These are phyloP conservation scores for Napeogenes inachia DNA, from an alignment of 2,888 invertebrate genomes.

Conservation along the genomic window DNA sequence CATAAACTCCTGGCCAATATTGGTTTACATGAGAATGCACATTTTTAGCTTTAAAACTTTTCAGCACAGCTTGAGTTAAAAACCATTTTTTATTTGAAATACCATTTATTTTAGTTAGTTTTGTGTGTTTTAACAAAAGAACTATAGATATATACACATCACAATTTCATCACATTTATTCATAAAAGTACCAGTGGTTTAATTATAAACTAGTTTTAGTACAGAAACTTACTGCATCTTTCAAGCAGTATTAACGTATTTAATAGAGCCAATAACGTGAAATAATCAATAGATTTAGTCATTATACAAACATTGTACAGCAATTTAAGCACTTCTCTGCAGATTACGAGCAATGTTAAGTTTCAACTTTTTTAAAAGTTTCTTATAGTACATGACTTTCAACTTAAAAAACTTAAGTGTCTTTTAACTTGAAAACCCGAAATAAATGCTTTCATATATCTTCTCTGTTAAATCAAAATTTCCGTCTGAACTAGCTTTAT, in stretches of 20 bases:
- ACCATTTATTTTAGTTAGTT: slow-evolving; percentile 26
- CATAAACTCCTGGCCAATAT: slow-evolving; percentile 18
- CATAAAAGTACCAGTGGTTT: slow-evolving; percentile 22
- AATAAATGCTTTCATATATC: background rate
- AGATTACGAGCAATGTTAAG: slow-evolving; percentile 14
- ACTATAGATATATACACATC: slow-evolving; percentile 43
- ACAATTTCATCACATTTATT: slow-evolving; percentile 61
- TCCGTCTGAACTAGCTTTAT: slow-evolving; percentile 34
- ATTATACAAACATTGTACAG: slow-evolving; percentile 31
- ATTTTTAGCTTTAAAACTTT: slow-evolving; percentile 67
- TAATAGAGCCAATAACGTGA: slow-evolving; percentile 34
- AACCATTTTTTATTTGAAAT: slow-evolving; percentile 31
- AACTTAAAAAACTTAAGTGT: background rate
- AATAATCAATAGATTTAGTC: slow-evolving; percentile 27
- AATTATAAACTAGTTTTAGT: slow-evolving; percentile 21
- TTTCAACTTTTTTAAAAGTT: slow-evolving; percentile 27
- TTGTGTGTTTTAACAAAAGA: slow-evolving; percentile 29
- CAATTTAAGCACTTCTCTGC: slow-evolving; percentile 23
- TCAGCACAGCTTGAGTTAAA: slow-evolving; percentile 60
- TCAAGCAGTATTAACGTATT: slow-evolving; percentile 58
- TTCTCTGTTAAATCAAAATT: slow-evolving; percentile 25
- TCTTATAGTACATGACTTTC: slow-evolving; percentile 13
- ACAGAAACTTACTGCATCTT: slow-evolving; percentile 49
- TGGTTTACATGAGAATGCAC: slow-evolving; percentile 60
- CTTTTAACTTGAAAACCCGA: background rate